Evolutionary conservation across 2,113 vertebrate species (phyloP).

Genomic region (Melanerpes formicivorus): DNA sequence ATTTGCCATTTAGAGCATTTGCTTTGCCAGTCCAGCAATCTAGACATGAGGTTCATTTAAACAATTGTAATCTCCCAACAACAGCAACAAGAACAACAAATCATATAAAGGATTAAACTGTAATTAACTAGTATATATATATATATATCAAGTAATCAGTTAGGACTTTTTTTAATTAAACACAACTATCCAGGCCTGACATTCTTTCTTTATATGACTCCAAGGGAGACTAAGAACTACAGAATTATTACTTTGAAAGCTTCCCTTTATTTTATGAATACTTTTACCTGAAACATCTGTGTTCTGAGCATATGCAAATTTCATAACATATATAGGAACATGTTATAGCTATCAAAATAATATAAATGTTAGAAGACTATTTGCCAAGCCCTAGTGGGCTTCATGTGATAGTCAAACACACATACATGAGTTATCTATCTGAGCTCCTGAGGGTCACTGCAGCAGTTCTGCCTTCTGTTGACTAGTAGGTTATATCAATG

Average conservation of each 20-base stretch:
- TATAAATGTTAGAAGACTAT: not conserved
- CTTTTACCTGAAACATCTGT: not conserved
- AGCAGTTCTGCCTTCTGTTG: not conserved
- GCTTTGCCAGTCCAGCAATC: not conserved
- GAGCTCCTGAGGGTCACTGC: not conserved
- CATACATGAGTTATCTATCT: not conserved
- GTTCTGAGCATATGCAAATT: not conserved
- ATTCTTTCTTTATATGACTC: not conserved
- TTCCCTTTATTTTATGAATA: not conserved
- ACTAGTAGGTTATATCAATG: not conserved
- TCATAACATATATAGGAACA: not conserved
- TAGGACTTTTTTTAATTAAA: not conserved
- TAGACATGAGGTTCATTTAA: not conserved
- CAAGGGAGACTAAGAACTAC: not conserved
- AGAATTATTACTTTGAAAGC: not conserved
- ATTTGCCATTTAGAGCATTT: not conserved
- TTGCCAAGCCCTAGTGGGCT: not conserved
- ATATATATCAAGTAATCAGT: not conserved
- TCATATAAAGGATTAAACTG: not conserved
- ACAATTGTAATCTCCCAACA: not conserved
- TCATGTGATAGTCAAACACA: not conserved
- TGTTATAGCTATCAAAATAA: not conserved
- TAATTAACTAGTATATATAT: not conserved
- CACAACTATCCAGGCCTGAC: not conserved
- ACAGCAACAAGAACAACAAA: not conserved